Percentiles rank a stretch among this genome's conserved stretches.
phyloP scores from a whole-genome alignment of 2,888 invertebrate genomes.

The Nematopogon swammerdamellus region DNA sequence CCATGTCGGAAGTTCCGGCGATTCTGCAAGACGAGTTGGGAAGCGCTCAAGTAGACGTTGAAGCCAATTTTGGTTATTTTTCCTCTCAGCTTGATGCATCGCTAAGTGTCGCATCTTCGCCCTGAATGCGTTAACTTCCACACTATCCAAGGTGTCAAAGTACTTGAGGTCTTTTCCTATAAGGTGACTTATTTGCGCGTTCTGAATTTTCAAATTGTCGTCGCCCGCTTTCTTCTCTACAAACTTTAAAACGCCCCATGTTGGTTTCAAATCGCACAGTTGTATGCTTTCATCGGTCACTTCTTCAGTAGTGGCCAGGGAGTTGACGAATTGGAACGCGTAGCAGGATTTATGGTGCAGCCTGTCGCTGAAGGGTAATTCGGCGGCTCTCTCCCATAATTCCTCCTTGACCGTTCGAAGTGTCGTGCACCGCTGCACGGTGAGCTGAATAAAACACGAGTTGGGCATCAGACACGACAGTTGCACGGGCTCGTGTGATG shows the following conservation, averaged over 20 bases:
- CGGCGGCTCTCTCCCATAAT: conserved; percentile 68
- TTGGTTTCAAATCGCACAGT: conserved; percentile 71
- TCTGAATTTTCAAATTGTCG: conserved; percentile 63
- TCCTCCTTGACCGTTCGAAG: conserved; percentile 76
- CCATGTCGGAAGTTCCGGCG: not conserved
- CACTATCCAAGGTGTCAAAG: conserved; percentile 18
- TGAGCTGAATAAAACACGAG: conserved; percentile 63
- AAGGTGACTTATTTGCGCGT: conserved; percentile 68
- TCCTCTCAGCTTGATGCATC: not conserved
- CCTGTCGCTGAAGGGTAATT: conserved; percentile 64
- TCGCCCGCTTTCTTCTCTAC: conserved; percentile 60
- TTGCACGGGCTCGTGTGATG: conserved; percentile 23
- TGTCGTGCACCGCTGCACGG: conserved; percentile 61
- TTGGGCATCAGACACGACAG: conserved; percentile 75
- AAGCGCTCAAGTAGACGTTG: not conserved
- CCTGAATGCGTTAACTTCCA: conserved; percentile 20
- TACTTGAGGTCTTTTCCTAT: conserved; percentile 65
- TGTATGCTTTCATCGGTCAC: conserved; percentile 68
- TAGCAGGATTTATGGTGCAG: conserved; percentile 70
- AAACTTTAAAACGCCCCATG: conserved; percentile 64
- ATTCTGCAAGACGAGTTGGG: not conserved
- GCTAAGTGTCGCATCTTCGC: not conserved
- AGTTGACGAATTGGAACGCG: conserved; percentile 65
- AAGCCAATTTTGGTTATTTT: not conserved
- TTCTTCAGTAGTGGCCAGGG: conserved; percentile 65